These are phyloP conservation scores for Hybognathus amarus DNA, from an alignment of 2,797 vertebrate genomes.

Conservation along the genomic window DNA sequence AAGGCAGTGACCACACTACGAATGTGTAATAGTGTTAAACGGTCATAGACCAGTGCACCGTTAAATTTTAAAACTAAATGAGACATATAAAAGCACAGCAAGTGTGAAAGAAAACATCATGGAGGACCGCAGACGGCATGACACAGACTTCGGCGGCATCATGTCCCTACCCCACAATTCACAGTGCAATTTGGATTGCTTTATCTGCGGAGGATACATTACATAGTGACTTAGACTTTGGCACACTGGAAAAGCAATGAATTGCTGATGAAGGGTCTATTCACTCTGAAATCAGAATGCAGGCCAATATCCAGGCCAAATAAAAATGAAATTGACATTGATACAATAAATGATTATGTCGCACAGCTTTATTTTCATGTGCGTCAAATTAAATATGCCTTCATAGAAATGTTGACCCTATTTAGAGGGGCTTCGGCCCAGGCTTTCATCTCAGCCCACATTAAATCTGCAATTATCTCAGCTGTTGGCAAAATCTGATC, in stretches of 20 bases:
- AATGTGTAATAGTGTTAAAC: not conserved
- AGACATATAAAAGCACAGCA: not conserved
- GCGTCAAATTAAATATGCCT: not conserved
- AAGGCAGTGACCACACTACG: not conserved
- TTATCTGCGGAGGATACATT: not conserved
- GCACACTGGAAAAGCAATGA: not conserved
- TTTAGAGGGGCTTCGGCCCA: conserved; percentile 1
- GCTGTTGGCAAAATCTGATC: conserved; percentile 7
- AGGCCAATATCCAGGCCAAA: not conserved
- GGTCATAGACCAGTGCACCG: not conserved
- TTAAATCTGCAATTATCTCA: conserved; percentile 23
- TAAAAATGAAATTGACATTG: not conserved
- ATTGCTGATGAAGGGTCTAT: not conserved
- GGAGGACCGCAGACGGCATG: not conserved
- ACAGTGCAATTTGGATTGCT: not conserved
- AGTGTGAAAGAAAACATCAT: not conserved
- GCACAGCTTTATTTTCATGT: not conserved
- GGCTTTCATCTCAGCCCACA: conserved; percentile 13
- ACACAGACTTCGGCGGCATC: not conserved
- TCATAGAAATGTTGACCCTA: not conserved
- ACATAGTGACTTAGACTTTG: not conserved
- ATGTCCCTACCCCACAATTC: not conserved
- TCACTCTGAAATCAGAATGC: not conserved
- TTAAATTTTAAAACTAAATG: not conserved
- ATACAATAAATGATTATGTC: not conserved